phyloP scores from a whole-genome alignment of 2,113 vertebrate genomes.

The Apistogramma diplotaenia region DNA sequence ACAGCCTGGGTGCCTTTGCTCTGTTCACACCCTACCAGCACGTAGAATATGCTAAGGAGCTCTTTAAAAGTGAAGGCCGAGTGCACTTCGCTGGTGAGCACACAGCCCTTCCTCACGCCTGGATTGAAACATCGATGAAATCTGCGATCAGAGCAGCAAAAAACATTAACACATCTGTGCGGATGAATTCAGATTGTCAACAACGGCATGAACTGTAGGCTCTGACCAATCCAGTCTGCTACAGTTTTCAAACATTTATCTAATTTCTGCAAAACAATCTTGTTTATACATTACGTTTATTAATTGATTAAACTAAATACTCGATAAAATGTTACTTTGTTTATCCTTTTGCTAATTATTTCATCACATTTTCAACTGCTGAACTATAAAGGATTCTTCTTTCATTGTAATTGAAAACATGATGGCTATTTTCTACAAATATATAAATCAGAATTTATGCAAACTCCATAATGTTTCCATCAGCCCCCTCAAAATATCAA shows the following conservation, averaged over 20 bases:
- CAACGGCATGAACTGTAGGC: neutral
- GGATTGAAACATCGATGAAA: conserved; percentile 82
- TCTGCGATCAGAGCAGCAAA: conserved; percentile 69
- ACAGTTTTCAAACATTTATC: neutral
- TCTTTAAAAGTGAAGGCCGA: conserved; percentile 66
- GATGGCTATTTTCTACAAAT: too few species aligned
- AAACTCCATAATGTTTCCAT: too few species aligned
- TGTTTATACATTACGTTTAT: neutral
- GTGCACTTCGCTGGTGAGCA: conserved; percentile 82
- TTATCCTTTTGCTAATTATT: neutral
- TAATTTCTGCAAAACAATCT: neutral
- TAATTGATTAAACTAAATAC: neutral
- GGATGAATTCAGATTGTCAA: too few species aligned
- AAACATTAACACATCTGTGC: conserved; percentile 64
- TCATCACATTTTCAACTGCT: too few species aligned
- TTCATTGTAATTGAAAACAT: too few species aligned
- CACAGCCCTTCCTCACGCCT: conserved; percentile 73
- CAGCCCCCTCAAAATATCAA: too few species aligned
- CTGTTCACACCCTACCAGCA: conserved; percentile 79
- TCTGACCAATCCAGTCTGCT: neutral
- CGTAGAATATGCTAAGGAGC: conserved; percentile 28
- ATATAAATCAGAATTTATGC: too few species aligned
- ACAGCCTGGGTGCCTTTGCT: conserved; percentile 66
- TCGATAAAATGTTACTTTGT: neutral
- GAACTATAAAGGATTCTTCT: too few species aligned